These are phyloP conservation scores for Trachelus troglodyta DNA, from an alignment of 2,888 invertebrate species.

Conservation along the genomic window DNA sequence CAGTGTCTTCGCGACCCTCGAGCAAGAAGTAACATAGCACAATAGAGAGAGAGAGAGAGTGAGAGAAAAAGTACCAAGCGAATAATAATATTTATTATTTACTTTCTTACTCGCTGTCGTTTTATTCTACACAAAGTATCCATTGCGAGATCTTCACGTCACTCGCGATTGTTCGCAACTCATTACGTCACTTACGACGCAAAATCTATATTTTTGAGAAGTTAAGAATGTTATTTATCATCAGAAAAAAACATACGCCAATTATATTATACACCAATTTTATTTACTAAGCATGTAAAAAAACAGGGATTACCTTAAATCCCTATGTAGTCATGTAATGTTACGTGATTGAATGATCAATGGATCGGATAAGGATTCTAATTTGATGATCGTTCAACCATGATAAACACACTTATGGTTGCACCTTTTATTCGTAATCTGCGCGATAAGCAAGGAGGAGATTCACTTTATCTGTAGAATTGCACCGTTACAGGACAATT, in stretches of 20 bases:
- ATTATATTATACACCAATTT: background rate
- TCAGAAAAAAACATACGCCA: background rate
- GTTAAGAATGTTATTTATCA: background rate
- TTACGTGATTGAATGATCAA: background rate
- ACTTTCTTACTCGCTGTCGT: no score
- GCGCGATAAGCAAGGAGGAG: background rate
- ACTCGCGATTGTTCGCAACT: background rate
- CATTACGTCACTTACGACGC: background rate
- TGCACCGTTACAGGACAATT: background rate
- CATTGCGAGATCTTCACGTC: background rate
- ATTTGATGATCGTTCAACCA: background rate
- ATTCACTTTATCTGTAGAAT: background rate
- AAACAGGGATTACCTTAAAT: background rate
- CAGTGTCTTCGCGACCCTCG: no score
- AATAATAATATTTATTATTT: no score
- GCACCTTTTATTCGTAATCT: background rate
- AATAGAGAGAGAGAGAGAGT: no score
- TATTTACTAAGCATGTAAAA: background rate
- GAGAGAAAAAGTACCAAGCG: no score
- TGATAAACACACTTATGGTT: background rate
- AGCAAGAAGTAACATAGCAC: no score
- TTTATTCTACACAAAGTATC: background rate
- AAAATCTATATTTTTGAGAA: constrained; percentile 1
- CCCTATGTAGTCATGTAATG: background rate
- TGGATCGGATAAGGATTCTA: background rate